Evolutionary conservation across 1,140 invertebrate genomes (phyloP).

Genomic region (Stegodyphus dumicola): DNA sequence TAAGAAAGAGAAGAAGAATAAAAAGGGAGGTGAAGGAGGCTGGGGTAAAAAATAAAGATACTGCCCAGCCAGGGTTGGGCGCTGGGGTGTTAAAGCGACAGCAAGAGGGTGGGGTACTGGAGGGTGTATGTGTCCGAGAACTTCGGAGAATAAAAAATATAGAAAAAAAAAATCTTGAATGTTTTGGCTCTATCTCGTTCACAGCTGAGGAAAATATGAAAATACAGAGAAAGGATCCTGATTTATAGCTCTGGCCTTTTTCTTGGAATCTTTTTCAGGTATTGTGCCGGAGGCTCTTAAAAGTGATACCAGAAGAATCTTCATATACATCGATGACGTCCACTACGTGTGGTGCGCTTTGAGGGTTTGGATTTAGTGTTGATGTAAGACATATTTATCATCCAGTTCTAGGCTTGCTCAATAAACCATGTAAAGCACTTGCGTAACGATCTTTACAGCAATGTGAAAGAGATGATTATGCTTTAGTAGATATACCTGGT

Average conservation of each 20-base stretch:
- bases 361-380: too few species aligned
- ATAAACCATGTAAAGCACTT: too few species aligned
- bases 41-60: conserved; percentile 28
- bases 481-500: too few species aligned
- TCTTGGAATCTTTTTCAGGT: not conserved
- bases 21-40: conserved; percentile 2
- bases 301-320: not conserved
- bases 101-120: not conserved
- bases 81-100: conserved; percentile 28
- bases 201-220: conserved; percentile 12
- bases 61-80: not conserved
- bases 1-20: not conserved
- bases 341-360: too few species aligned
- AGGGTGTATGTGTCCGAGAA: not conserved
- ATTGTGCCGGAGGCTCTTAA: not conserved
- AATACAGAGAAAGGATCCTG: not conserved
- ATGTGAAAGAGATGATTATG: too few species aligned
- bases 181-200: not conserved
- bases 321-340: too few species aligned
- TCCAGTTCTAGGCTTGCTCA: too few species aligned
- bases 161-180: too few species aligned
- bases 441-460: too few species aligned
- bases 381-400: too few species aligned
- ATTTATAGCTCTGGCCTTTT: conserved; percentile 6
- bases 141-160: not conserved